Conservation (phyloP, 1,140 invertebrate species). For the Psilanteris sp. region DNA sequence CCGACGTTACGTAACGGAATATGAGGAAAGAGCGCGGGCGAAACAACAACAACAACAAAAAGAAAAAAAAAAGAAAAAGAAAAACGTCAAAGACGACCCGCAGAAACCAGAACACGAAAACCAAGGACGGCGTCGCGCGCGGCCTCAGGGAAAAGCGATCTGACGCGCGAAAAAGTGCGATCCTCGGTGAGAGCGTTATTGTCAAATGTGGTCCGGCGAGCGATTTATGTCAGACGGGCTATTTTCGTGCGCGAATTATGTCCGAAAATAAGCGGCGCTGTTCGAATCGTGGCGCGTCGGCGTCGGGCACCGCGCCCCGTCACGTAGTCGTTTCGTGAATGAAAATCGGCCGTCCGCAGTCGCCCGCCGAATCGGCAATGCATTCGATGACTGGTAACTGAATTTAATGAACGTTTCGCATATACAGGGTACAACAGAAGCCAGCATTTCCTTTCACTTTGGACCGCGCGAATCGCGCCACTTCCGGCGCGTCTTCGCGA, state of each 20-base stretch:
- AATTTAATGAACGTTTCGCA: too few relatives aligned
- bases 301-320: too few relatives aligned
- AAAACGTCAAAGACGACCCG: too few relatives aligned
- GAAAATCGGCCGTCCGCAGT: constrained; percentile 13
- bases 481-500: too few relatives aligned
- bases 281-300: constrained; percentile 32
- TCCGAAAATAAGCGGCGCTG: constrained; percentile 49
- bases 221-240: constrained; percentile 55
- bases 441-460: constrained; percentile 26
- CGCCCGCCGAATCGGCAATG: constrained; percentile 19
- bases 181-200: constrained; percentile 48
- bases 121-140: too few relatives aligned
- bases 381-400: too few relatives aligned
- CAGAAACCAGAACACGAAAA: too few relatives aligned
- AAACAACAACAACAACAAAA: too few relatives aligned
- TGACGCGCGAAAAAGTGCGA: constrained; percentile 29
- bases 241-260: constrained; percentile 50
- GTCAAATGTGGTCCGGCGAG: constrained; percentile 57
- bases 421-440: constrained; percentile 37
- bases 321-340: constrained; percentile 1
- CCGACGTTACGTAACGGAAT: constrained; percentile 44
- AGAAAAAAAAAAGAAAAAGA: too few relatives aligned
- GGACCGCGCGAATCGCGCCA: too few relatives aligned
- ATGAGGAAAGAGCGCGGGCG: constrained; percentile 1
- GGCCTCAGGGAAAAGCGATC: too few relatives aligned